A percentile compares a stretch with the other conserved stretches of the same genome.
phyloP scores from a whole-genome alignment of 2,113 vertebrate genomes.

The Aspiorhynchus laticeps region DNA sequence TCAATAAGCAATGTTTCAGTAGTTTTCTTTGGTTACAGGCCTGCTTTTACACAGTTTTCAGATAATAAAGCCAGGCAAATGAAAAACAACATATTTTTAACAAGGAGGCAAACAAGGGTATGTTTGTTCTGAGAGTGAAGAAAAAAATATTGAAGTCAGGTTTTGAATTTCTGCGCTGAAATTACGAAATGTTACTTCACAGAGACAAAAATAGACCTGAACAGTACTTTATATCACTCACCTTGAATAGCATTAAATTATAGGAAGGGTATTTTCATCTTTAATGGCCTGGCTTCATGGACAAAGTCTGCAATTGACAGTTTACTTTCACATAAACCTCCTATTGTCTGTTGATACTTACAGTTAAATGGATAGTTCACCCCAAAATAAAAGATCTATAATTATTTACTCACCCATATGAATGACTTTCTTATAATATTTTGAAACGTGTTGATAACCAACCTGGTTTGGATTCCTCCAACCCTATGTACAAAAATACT shows the following conservation, averaged over 20 bases:
- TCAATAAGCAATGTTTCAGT: slow-evolving; percentile 32
- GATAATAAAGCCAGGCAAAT: slow-evolving; percentile 50
- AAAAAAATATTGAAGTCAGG: slow-evolving; percentile 1
- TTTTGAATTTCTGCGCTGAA: slow-evolving; percentile 24
- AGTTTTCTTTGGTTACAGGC: slow-evolving; percentile 13
- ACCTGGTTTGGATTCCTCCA: not conserved
- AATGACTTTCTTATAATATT: not conserved
- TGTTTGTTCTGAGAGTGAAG: slow-evolving; percentile 53
- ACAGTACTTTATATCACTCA: slow-evolving; percentile 6
- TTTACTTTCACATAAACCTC: not conserved
- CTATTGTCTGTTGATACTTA: not conserved
- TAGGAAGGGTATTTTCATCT: slow-evolving; percentile 8
- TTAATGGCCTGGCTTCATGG: not conserved
- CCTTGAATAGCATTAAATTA: slow-evolving; percentile 4
- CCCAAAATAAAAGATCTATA: not conserved
- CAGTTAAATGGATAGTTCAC: not conserved
- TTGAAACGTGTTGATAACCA: not conserved
- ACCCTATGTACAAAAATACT: no score
- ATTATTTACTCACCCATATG: not conserved
- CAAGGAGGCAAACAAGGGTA: slow-evolving; percentile 62
- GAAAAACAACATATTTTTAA: slow-evolving; percentile 68
- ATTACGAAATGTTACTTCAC: slow-evolving; percentile 11
- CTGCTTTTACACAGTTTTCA: slow-evolving; percentile 17
- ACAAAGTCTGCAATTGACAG: not conserved
- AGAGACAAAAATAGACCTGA: slow-evolving; percentile 27